A percentile compares a stretch with the other conserved stretches of the same genome.
phyloP scores from a whole-genome alignment of 2,113 vertebrate genomes.

The Phainopepla nitens region DNA sequence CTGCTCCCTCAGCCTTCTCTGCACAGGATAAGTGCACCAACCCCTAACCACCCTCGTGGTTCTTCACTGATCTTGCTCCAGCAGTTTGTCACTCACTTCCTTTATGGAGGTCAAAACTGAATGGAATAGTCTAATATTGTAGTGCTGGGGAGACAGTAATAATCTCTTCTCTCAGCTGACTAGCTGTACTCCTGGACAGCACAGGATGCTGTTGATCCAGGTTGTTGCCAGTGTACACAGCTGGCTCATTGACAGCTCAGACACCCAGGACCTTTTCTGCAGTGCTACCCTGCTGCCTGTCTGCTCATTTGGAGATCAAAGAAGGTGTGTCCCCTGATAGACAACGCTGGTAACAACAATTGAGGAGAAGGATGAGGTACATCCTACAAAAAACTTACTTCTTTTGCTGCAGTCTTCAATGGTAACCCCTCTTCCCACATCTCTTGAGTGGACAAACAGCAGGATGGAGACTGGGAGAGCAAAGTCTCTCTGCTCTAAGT shows the following conservation, averaged over 20 bases:
- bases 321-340: not conserved
- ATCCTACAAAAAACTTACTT: no score
- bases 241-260: not conserved
- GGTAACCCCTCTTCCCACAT: not conserved
- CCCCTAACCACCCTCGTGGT: not conserved
- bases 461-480: not conserved
- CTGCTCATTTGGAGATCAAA: not conserved
- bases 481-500: not conserved
- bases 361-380: not conserved
- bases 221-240: not conserved
- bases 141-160: not conserved
- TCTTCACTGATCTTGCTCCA: not conserved
- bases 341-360: not conserved
- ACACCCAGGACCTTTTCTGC: not conserved
- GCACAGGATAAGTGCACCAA: not conserved
- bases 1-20: not conserved
- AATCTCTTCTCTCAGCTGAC: not conserved
- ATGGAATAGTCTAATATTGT: not conserved
- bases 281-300: not conserved
- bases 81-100: not conserved
- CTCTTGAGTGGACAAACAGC: not conserved
- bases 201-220: not conserved
- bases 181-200: not conserved
- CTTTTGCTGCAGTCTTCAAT: not conserved
- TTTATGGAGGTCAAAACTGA: not conserved